Evolutionary conservation across 2,113 vertebrate genomes (phyloP), one percentile per base, ranked within the genome.

Genomic region (Psilopogon haemacephalus): DNA sequence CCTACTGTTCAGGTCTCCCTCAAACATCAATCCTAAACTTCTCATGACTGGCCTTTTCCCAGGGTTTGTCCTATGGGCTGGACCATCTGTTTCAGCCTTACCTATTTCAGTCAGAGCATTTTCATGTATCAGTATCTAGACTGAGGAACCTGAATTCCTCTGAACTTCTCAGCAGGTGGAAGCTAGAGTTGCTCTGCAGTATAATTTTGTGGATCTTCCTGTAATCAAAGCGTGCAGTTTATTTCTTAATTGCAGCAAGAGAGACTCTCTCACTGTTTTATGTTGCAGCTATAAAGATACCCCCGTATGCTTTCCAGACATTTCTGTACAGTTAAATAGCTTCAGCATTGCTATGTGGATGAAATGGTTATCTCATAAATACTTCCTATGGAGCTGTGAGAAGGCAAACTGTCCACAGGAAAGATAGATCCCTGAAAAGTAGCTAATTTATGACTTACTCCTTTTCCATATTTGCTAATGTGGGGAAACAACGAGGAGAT

Each of bases 121-220:
- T 90, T 75, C 26, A 71, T 80, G 30, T 26, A n/a, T 79, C 33
- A 13, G 12, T 71, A 16, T 67, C 63, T 72, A 55, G 28, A 12
- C 23, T n/a, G 17, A 80, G 40, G 12, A 88, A 28, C 24, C 27
- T 56, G 30, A 23, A 44, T 38, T 79, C 35, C 46, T 67, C 35
- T 65, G 46, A 88, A 44, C 46, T 65, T 32, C 21, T 63, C 6
- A 69, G 32, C 6, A 28, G 30, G 55, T 54, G 9, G 28, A 48
- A 71, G 37, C 42, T 90, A 46, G 14, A 73, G 16, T 50, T 80
- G 21, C 35, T 82, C 28, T 78, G 37, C 30, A 63, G 48, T 21
- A 68, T 67, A 73, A 88, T 91, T 95, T 93, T 84, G 5, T 63
- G 64, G 8, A 15, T 90, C 37, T 74, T 90, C 50, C 33, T 91